Evolutionary conservation across 2,113 vertebrate genomes (phyloP), one percentile per base, ranked within the genome.

Genomic region (Saguinus midas): DNA sequence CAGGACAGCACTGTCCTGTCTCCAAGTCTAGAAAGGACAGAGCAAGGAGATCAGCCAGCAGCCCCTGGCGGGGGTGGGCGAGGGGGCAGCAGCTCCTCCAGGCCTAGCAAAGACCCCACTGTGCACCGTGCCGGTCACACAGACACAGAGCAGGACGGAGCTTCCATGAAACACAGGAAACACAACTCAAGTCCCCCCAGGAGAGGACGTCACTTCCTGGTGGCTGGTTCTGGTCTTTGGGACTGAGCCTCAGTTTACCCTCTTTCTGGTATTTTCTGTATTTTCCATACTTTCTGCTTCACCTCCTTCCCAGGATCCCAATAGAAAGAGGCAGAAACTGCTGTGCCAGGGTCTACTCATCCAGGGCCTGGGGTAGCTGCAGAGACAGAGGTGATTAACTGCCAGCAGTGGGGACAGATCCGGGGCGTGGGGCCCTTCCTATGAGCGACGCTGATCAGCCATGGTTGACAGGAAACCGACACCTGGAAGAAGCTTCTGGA

Each of bases 1-100:
- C 0, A 5, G 17, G 5, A 21, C 5, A 66, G 8, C 14, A 0
- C 3, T 0, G 10, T 25, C 37, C 7, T 7, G 35, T 2, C n/a
- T 18, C 43, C 16, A 58, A 50, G 23, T 52, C 72, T 55, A 57
- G 80, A 16, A 50, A n/a, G 27, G 29, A 18, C 3, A 64, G 61
- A 29, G 61, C 5, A 6, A 4, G 20, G 82, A 20, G 11, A 12
- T 3, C 8, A 2, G 35, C 1, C 1, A 81, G 45, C 57, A 45
- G 1, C 29, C n/a, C 87, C 32, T 8, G 75, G 50, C 23, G 4
- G 20, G 64, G 27, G 10, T 23, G 48, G 16, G 18, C 2, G 76
- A 16, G 37, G 5, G 7, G n/a, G 48, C 6, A 73, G 35, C 14
- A 4, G 55, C 5, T n/a, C 3, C 1, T 0, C 17, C 14, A 1